Percentiles rank a stretch among this genome's conserved stretches.
These are phyloP conservation scores for Galeopterus variegatus DNA, from an alignment of 2,113 vertebrate species.

Conservation along the genomic window DNA sequence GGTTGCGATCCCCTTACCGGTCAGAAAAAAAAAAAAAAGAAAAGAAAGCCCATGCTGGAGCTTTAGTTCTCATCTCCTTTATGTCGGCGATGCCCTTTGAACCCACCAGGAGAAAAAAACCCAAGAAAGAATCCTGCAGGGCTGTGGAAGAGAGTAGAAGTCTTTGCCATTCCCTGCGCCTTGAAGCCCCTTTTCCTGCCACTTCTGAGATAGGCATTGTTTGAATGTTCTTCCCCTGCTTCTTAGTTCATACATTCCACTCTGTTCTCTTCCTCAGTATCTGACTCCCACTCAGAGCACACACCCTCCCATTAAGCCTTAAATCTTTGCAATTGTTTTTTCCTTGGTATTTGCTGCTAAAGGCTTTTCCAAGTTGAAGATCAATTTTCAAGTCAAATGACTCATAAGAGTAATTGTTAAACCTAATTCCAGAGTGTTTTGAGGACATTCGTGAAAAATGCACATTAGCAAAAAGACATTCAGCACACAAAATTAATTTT, in stretches of 20 bases:
- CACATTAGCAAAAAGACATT: conserved; percentile 25
- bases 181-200: not conserved
- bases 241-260: not conserved
- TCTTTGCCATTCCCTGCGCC: not conserved
- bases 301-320: not conserved
- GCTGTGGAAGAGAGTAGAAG: not conserved
- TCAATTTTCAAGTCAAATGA: conserved; percentile 70
- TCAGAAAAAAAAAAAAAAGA: too few species aligned
- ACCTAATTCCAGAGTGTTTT: conserved; percentile 54
- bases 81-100: not conserved
- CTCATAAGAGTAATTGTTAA: conserved; percentile 58
- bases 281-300: conserved; percentile 31
- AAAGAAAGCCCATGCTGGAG: not conserved
- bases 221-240: not conserved
- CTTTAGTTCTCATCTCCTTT: not conserved
- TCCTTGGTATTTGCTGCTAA: conserved; percentile 35
- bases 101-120: not conserved
- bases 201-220: not conserved
- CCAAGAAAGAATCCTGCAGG: not conserved
- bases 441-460: conserved; percentile 28
- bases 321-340: conserved; percentile 21
- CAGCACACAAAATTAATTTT: conserved; percentile 49
- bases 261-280: not conserved
- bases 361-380: conserved; percentile 62
- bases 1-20: too few species aligned